Evolutionary conservation across 2,888 invertebrate species (phyloP).

Genomic region (Noctua pronuba): DNA sequence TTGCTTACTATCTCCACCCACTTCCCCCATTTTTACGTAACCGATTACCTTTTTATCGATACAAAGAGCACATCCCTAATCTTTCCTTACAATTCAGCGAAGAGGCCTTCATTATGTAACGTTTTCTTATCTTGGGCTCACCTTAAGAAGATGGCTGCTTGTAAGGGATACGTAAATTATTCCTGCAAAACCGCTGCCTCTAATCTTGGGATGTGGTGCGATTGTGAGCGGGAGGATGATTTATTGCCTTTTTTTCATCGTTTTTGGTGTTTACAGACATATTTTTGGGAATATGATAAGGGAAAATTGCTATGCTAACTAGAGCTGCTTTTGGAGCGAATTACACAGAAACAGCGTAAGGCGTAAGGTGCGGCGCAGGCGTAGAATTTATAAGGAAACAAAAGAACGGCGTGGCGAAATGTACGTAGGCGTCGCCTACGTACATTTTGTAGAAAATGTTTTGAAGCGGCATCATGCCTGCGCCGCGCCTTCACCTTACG

Average conservation of each 20-base stretch:
- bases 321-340: too few relatives aligned
- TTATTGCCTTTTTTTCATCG: slow-evolving; percentile 22
- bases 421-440: too few relatives aligned
- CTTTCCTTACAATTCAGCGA: slow-evolving; percentile 69
- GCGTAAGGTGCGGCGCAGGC: too few relatives aligned
- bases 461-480: too few relatives aligned
- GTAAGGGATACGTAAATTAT: slow-evolving; percentile 64
- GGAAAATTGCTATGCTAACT: not conserved
- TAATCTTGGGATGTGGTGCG: slow-evolving; percentile 53
- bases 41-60: slow-evolving; percentile 48
- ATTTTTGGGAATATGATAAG: not conserved
- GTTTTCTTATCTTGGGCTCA: slow-evolving; percentile 78
- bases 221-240: slow-evolving; percentile 46
- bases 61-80: slow-evolving; percentile 51
- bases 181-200: slow-evolving; percentile 44
- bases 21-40: slow-evolving; percentile 1
- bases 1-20: not conserved
- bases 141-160: slow-evolving; percentile 71
- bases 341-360: too few relatives aligned
- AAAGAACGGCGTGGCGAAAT: too few relatives aligned
- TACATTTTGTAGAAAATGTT: too few relatives aligned
- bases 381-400: too few relatives aligned
- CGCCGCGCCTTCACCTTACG: too few relatives aligned
- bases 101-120: slow-evolving; percentile 82
- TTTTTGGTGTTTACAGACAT: slow-evolving; percentile 4